A percentile compares a stretch with the other conserved stretches of the same genome.
Conservation (phyloP, 2,888 invertebrate genomes). For the Frankliniella fusca region DNA sequence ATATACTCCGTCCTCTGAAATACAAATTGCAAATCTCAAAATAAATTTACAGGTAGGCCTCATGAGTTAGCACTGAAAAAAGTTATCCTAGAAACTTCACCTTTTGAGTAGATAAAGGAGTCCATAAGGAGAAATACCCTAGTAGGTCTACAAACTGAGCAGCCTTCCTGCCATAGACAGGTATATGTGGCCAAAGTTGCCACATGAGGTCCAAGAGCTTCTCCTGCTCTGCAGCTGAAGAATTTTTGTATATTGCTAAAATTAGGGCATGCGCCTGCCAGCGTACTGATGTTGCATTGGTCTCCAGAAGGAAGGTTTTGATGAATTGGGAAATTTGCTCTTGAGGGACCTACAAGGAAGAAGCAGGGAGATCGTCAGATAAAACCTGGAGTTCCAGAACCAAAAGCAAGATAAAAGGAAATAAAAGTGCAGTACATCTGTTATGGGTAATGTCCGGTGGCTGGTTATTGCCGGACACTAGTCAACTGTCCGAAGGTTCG, state of each 20-base stretch:
- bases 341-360: conserved; percentile 28
- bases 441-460: no score
- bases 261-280: conserved; percentile 93
- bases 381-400: not conserved
- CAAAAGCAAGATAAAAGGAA: not conserved
- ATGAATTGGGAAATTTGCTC: conserved; percentile 70
- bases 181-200: conserved; percentile 86
- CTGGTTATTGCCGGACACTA: no score
- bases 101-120: conserved; percentile 63
- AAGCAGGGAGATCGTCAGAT: conserved; percentile 25
- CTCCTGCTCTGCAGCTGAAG: conserved; percentile 71
- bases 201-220: conserved; percentile 77
- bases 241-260: conserved; percentile 80
- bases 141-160: conserved; percentile 95
- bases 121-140: conserved; percentile 90
- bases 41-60: not conserved
- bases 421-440: no score
- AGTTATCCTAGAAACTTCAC: conserved; percentile 42
- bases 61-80: not conserved
- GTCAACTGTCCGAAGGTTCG: no score
- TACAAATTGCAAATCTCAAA: not conserved
- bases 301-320: conserved; percentile 86
- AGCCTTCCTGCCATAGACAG: conserved; percentile 87
- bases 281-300: conserved; percentile 84
- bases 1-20: conserved; percentile 68